Base-by-base conservation (phyloP, 2,113 vertebrate genomes). In the Halcyon senegalensis region DNA sequence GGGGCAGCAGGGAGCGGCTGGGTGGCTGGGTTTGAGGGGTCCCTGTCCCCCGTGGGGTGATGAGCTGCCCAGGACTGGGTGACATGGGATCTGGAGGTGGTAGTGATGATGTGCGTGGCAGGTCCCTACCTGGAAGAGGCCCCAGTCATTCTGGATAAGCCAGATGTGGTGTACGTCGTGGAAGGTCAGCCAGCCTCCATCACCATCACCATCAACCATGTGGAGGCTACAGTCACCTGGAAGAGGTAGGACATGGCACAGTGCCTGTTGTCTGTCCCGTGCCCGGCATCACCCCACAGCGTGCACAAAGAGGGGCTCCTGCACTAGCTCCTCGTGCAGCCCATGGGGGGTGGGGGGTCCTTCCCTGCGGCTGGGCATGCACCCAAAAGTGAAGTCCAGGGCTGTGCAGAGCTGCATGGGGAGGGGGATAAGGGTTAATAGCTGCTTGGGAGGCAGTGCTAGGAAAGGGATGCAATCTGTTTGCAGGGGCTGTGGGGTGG, bases 141-240 rank as follows among this genome's bases (percentile, higher is more conserved):
- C 6, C 99, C 99, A 0, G 92, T 98, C 16, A 99, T 99, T 76
- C 94, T 98, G 84, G 99, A 99, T 95, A 99, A 99, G 89, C 99
- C 99, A 11, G 99, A 99, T 5, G 68, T 98, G 19, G 98, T 99
- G 14, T 98, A 98, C 39, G 98, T 99, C 85, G 99, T 99, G 80
- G 99, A 99, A 96, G 99, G 99, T 88, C 99, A 99, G 95, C 98
- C 99, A 1, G 97, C 98, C 86, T 98, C 97, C 24, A 97, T 99
- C 90, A 98, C 98, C 1, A 73, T 99, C 91, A 99, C 99, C 25
- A 98, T 99, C 79, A 99, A 99, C 94, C 99, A 99, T 0, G 99
- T 99, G 91, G 99, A 99, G 44, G 98, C 99, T 62, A 97, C 97
- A 0, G 98, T 99, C 93, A 95, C 98, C 89, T 99, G 99, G 99